phyloP scores from a whole-genome alignment of 2,888 invertebrate genomes.

The Carpatolechia fugitivella region DNA sequence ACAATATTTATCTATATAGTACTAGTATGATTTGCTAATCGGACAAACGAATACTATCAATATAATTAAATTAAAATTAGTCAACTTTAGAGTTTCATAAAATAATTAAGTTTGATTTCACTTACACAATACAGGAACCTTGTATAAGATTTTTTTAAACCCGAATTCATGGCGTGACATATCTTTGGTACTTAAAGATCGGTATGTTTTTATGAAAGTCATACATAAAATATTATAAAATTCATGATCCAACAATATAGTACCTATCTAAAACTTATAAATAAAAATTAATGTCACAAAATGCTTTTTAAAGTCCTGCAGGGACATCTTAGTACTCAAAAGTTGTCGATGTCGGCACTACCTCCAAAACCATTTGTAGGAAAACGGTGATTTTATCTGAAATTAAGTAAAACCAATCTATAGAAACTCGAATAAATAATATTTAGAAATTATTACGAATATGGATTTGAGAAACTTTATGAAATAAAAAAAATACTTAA shows the following conservation, averaged over 20 bases:
- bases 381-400: slow-evolving; percentile 93
- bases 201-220: background rate
- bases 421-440: background rate
- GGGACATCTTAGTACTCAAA: slow-evolving; percentile 79
- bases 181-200: background rate
- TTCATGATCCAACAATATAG: slow-evolving; percentile 19
- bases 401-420: slow-evolving; percentile 27
- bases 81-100: background rate
- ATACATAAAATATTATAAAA: slow-evolving; percentile 3
- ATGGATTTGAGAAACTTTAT: too few relatives aligned
- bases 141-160: background rate
- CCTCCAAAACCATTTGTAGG: slow-evolving; percentile 93
- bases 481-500: too few relatives aligned
- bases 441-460: too few relatives aligned
- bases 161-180: background rate
- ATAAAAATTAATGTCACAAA: slow-evolving; percentile 27
- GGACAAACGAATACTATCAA: background rate
- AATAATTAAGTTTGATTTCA: background rate
- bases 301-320: slow-evolving; percentile 65
- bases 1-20: background rate
- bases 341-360: slow-evolving; percentile 91
- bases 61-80: background rate
- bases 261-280: slow-evolving; percentile 15
- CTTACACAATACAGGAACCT: background rate
- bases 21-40: background rate